A percentile compares a stretch with the other conserved stretches of the same genome.
Conservation (phyloP, 1,140 invertebrate species). For the Cryptotermes secundus region DNA sequence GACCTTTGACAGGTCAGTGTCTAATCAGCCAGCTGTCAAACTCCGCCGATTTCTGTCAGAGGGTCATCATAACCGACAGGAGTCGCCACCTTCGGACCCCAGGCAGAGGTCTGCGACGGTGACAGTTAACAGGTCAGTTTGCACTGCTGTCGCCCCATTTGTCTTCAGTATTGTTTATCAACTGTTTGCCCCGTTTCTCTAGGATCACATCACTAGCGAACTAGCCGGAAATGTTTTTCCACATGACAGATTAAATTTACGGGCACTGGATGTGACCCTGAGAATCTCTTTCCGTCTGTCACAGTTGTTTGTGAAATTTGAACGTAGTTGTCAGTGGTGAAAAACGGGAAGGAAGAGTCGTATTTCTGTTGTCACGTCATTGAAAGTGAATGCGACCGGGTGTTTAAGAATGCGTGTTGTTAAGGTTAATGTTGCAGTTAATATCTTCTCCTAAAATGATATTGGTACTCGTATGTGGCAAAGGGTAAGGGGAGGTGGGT, state of each 20-base stretch:
- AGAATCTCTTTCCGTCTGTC: background rate
- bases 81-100: background rate
- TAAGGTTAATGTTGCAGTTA: too few species aligned
- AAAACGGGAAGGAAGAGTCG: background rate
- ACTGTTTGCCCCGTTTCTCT: background rate
- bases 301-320: background rate
- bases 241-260: too few species aligned
- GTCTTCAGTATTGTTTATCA: background rate
- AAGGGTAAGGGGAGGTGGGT: too few species aligned
- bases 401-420: background rate
- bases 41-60: background rate
- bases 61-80: background rate
- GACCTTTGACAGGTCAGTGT: background rate
- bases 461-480: too few species aligned
- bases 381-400: background rate
- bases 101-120: background rate
- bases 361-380: background rate
- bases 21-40: background rate
- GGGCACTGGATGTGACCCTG: too few species aligned
- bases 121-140: slow-evolving; percentile 4
- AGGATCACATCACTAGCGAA: background rate
- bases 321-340: background rate
- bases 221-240: background rate
- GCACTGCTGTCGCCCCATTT: background rate
- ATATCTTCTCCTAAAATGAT: too few species aligned